Conservation (phyloP, 2,113 vertebrate species). For the Antechinus stuartii region DNA sequence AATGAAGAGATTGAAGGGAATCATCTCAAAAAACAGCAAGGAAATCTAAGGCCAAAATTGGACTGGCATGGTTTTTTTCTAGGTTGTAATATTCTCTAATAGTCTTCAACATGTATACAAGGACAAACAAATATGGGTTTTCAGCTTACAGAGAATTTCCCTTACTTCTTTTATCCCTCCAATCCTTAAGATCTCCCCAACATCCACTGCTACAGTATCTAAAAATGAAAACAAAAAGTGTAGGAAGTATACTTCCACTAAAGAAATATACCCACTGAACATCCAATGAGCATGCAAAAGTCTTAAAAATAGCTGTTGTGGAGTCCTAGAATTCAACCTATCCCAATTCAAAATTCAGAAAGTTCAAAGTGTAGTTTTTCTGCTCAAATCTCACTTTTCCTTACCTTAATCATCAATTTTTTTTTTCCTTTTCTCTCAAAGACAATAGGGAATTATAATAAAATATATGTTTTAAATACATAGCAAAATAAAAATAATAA, state of each 20-base stretch:
- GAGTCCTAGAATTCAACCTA: not conserved
- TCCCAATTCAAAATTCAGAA: not conserved
- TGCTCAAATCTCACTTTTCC: too few species aligned
- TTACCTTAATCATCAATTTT: too few species aligned
- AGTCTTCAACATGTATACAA: not conserved
- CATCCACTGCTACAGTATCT: not conserved
- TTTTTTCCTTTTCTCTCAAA: not conserved
- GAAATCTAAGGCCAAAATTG: not conserved
- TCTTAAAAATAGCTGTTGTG: not conserved
- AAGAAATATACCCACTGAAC: not conserved
- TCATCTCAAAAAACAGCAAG: not conserved
- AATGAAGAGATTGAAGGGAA: too few species aligned
- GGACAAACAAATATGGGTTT: not conserved
- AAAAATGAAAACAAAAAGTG: conserved; percentile 7
- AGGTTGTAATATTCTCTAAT: not conserved
- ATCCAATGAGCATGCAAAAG: not conserved
- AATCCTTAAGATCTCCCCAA: not conserved
- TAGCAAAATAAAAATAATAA: not conserved
- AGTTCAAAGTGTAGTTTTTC: not conserved
- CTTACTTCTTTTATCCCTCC: too few species aligned
- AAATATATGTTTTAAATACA: too few species aligned
- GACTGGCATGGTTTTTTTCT: conserved; percentile 9
- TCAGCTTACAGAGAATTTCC: not conserved
- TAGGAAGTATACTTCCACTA: not conserved
- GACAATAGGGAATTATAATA: not conserved